Evolutionary conservation across 2,113 vertebrate species (phyloP), one percentile per base, ranked within the genome.

Genomic region (Egretta garzetta): DNA sequence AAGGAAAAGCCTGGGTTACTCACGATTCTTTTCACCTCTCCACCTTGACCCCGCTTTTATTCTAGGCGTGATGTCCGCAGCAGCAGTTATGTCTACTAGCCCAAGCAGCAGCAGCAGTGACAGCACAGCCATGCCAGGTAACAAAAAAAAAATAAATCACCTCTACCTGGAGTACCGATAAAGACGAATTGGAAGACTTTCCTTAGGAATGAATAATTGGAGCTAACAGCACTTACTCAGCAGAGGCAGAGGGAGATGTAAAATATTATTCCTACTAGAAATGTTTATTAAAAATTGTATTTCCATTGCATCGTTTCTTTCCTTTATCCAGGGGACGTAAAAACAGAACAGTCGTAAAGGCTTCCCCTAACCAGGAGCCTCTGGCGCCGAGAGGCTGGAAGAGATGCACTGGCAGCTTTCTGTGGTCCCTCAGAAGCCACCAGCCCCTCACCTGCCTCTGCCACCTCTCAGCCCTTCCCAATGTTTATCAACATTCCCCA

Each of bases 1-100:
- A 96, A 97, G 88, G 94, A 96, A 95, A 90, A 96, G 68, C 93
- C 84, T 9, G 5, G 80, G 95, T 98, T 99, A 99, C 99, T 99
- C 99, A 99, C 99, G 99, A 98, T 98, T 99, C 98, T 99, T 99
- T 98, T 99, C 99, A 98, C 99, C 98, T 98, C 99, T 99, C 99
- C 99, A 99, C 99, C 99, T 99, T 98, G 99, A 99, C 97, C 98
- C 98, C 84, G 98, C 98, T 98, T 98, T 99, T 93, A 97, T 96
- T 96, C 98, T 98, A 92, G 98, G 98, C 0, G 96, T 94, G 90
- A 98, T 53, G 91, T 99, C 98, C 94, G 94, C 98, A 76, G 98
- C 97, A 93, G 97, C 92, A 97, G 92, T 96, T 94, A 98, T 98
- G 81, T 93, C 97, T 93, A 96, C 97, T 90, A 99, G 95, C 74